These are phyloP conservation scores for Potamarius usumacintae DNA, from an alignment of 2,113 vertebrate species.

Conservation along the genomic window DNA sequence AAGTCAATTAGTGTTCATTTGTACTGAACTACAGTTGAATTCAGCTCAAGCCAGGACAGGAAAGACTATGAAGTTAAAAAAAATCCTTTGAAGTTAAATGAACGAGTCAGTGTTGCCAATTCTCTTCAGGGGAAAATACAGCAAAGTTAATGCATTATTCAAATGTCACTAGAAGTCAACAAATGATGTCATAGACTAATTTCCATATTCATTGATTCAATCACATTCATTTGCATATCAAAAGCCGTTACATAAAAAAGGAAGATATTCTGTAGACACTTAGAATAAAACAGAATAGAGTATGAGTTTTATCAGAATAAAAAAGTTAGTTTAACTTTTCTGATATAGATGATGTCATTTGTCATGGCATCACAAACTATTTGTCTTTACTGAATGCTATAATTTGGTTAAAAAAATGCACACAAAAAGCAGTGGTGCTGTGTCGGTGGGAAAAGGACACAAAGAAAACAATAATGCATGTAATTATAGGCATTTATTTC, in stretches of 20 bases:
- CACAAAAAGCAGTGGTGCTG: not conserved
- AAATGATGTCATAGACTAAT: not conserved
- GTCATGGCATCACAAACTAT: not conserved
- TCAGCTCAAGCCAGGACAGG: not conserved
- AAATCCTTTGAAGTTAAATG: not conserved
- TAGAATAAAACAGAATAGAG: not conserved
- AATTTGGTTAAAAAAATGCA: not conserved
- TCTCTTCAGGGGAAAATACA: not conserved
- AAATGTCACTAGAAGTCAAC: not conserved
- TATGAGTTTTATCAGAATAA: not conserved
- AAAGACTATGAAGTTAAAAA: not conserved
- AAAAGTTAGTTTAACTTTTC: not conserved
- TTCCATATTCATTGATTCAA: not conserved
- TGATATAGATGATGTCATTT: not conserved
- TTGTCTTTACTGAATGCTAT: not conserved
- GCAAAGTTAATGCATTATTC: not conserved
- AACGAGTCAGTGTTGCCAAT: not conserved
- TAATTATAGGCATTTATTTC: not conserved
- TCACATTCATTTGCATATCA: not conserved
- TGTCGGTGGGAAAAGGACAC: not conserved
- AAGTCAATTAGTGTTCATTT: not conserved
- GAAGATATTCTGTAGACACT: not conserved
- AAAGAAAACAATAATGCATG: not conserved
- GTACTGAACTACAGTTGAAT: not conserved
- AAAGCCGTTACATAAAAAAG: conserved; percentile 13